These are phyloP conservation scores for Archilochus colubris DNA, from an alignment of 2,113 vertebrate species.

Conservation along the genomic window DNA sequence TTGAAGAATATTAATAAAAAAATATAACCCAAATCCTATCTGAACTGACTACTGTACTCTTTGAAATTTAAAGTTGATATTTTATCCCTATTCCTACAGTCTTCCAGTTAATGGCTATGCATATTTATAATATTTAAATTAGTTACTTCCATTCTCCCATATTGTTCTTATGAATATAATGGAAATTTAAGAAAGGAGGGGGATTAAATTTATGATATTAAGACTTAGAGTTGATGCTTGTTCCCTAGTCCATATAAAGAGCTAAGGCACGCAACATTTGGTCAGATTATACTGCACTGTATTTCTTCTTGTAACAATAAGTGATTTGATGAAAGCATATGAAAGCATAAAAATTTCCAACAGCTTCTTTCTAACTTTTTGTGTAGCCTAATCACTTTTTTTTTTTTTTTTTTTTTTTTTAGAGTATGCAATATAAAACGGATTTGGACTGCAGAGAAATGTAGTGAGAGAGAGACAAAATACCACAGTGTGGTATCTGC, in stretches of 20 bases:
- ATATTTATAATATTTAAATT: constrained; percentile 34
- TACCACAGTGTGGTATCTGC: not conserved
- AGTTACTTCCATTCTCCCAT: not conserved
- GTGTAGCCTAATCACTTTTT: not conserved
- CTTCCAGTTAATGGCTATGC: not conserved
- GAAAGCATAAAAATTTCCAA: not conserved
- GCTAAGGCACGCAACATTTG: not conserved
- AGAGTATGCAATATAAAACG: not conserved
- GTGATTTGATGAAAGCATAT: not conserved
- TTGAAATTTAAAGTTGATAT: constrained; percentile 28
- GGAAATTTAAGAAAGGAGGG: not conserved
- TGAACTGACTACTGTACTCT: constrained; percentile 8
- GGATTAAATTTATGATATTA: not conserved
- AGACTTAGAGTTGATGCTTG: not conserved
- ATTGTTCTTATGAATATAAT: not conserved
- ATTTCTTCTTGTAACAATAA: not conserved
- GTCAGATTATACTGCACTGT: not conserved
- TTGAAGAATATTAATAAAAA: constrained; percentile 44
- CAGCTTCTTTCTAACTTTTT: not conserved
- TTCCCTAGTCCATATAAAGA: not conserved
- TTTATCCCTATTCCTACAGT: not conserved
- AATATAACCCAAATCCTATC: not conserved
- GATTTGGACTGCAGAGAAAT: not conserved
- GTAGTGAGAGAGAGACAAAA: not conserved
- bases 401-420: not conserved